Conservation (phyloP, 2,888 invertebrate genomes). For the Ctena decussata region DNA sequence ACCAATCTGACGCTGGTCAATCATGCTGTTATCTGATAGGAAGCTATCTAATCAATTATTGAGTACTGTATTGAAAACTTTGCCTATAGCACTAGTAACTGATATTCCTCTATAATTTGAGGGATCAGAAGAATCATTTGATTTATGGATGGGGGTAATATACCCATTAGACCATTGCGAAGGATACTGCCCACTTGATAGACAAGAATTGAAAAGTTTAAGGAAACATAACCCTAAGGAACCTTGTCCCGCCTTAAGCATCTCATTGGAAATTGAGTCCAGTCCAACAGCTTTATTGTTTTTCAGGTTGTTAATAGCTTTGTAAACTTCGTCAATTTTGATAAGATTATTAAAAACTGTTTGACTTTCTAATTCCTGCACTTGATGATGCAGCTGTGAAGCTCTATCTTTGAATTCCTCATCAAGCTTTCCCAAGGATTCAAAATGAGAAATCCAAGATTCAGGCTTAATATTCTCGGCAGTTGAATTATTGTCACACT, state of each 20-base stretch:
- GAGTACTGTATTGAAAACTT: constrained; percentile 24
- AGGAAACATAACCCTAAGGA: not conserved
- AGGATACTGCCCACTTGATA: not conserved
- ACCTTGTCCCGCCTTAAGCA: not conserved
- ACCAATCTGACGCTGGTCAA: too few relatives aligned
- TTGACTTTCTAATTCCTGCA: not conserved
- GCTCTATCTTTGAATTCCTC: not conserved
- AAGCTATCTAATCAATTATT: constrained; percentile 7
- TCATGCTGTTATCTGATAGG: constrained; percentile 4
- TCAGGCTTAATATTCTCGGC: not conserved
- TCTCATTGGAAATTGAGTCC: not conserved
- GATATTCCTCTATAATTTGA: constrained; percentile 30
- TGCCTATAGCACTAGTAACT: constrained; percentile 26
- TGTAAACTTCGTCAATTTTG: not conserved
- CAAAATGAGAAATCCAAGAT: not conserved
- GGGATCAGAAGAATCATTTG: not conserved
- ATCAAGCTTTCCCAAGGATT: not conserved
- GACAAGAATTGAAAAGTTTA: constrained; percentile 7
- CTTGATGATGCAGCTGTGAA: not conserved
- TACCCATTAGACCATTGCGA: not conserved
- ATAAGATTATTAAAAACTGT: not conserved
- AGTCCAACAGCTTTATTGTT: not conserved
- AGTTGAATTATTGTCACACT: not conserved
- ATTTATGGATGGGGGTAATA: not conserved
- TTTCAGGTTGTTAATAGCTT: constrained; percentile 9